Evolutionary conservation across 53 echinoderm and acorn worm genomes (phyloP).

Genomic region (Paracentrotus lividus): DNA sequence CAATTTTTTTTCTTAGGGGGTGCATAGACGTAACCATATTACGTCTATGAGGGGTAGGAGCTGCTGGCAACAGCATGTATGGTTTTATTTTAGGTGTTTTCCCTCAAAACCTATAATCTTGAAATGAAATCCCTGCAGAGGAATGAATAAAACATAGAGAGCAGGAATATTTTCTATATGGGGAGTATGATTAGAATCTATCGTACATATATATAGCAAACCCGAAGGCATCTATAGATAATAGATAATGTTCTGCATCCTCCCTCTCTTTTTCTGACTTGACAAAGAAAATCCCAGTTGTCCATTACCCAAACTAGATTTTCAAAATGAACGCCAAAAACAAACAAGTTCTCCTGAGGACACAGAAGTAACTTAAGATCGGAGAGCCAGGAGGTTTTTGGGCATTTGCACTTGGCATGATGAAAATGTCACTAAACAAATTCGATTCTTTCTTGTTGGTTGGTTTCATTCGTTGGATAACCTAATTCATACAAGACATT

Average conservation of each 20-base stretch:
- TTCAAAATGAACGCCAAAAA: conserved; percentile 19
- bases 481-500: not conserved
- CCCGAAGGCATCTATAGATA: not conserved
- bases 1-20: too few species aligned
- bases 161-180: not conserved
- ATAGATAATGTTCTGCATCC: not conserved
- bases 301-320: conserved; percentile 47
- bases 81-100: not conserved
- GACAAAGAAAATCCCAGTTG: not conserved
- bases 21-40: too few species aligned
- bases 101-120: not conserved
- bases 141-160: not conserved
- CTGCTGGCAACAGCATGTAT: not conserved
- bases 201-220: too few species aligned
- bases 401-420: conserved; percentile 7
- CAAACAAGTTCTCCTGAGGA: conserved; percentile 17
- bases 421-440: conserved; percentile 59
- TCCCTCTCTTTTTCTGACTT: not conserved
- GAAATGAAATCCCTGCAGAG: not conserved
- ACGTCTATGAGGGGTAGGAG: too few species aligned
- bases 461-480: not conserved
- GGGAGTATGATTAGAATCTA: not conserved
- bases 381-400: conserved; percentile 4
- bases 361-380: not conserved
- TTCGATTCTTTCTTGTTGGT: not conserved